Evolutionary conservation across 2,797 vertebrate genomes (phyloP).

Genomic region (Trachops cirrhosus): DNA sequence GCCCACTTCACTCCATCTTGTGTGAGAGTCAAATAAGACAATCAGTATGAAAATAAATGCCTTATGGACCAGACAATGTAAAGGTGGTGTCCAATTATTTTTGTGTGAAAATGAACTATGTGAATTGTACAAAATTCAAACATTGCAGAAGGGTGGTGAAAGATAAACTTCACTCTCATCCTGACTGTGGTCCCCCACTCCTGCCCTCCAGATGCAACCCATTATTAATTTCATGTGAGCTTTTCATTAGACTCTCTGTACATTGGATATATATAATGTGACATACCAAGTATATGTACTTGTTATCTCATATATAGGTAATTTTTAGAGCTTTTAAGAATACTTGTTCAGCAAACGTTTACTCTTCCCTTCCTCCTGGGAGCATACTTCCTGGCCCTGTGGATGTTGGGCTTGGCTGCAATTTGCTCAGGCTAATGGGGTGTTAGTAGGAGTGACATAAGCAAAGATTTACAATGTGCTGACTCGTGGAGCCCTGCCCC

Average conservation of each 20-base stretch:
- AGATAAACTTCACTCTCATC: not conserved
- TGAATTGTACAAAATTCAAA: not conserved
- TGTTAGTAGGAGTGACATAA: not conserved
- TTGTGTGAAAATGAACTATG: not conserved
- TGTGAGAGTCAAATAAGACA: not conserved
- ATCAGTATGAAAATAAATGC: not conserved
- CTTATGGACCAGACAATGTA: not conserved
- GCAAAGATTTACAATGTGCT: not conserved
- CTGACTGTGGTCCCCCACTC: not conserved
- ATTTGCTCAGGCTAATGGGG: not conserved
- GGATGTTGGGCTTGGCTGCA: not conserved
- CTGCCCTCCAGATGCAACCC: not conserved
- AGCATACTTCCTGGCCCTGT: not conserved
- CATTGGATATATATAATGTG: not conserved
- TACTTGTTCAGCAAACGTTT: not conserved
- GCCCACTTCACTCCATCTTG: not conserved
- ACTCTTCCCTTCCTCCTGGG: not conserved
- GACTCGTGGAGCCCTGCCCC: not conserved
- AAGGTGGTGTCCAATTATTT: not conserved
- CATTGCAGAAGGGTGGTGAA: not conserved
- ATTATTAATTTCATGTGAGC: not conserved
- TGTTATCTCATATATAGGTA: not conserved
- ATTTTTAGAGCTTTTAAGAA: not conserved
- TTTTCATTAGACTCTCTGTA: not conserved
- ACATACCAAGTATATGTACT: not conserved